Evolutionary conservation across 2,113 vertebrate species (phyloP).

Genomic region (Lethenteron reissneri): DNA sequence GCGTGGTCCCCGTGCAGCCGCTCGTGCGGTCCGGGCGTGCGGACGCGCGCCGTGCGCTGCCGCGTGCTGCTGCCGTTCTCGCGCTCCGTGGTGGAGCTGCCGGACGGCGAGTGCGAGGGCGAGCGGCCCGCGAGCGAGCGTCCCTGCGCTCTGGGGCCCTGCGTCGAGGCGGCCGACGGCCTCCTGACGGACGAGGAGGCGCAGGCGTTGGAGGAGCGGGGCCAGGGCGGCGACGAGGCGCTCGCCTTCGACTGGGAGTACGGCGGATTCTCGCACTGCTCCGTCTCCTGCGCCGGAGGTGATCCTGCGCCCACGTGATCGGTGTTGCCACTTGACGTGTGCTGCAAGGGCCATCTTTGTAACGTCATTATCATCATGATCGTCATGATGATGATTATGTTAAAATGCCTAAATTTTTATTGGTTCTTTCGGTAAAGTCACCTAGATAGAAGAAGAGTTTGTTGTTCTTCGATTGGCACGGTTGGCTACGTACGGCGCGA

Average conservation of each 20-base stretch:
- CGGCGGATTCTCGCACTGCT: conserved; percentile 68
- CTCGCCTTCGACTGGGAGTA: conserved; percentile 83
- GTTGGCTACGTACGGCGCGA: no score
- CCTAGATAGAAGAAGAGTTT: no score
- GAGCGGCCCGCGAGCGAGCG: conserved; percentile 37
- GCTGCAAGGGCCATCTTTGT: no score
- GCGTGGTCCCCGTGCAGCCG: conserved; percentile 62
- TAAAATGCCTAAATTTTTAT: no score
- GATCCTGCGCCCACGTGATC: conserved; percentile 6
- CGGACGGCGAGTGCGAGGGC: conserved; percentile 67
- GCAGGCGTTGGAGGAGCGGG: conserved; percentile 15
- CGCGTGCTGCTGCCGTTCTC: conserved; percentile 82
- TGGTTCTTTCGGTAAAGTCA: no score
- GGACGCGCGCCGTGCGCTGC: conserved; percentile 47
- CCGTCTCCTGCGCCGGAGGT: conserved; percentile 74
- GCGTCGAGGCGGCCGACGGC: conserved; percentile 21
- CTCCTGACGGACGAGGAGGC: conserved; percentile 19
- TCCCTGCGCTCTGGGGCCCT: conserved; percentile 49
- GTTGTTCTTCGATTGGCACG: no score
- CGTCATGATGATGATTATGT: no score
- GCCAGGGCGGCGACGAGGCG: conserved; percentile 37
- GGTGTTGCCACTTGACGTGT: no score
- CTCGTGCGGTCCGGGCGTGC: conserved; percentile 55
- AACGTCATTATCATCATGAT: no score
- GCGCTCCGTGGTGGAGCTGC: conserved; percentile 66